Evolutionary conservation across 2,113 vertebrate species (phyloP).

Genomic region (Stercorarius parasiticus): DNA sequence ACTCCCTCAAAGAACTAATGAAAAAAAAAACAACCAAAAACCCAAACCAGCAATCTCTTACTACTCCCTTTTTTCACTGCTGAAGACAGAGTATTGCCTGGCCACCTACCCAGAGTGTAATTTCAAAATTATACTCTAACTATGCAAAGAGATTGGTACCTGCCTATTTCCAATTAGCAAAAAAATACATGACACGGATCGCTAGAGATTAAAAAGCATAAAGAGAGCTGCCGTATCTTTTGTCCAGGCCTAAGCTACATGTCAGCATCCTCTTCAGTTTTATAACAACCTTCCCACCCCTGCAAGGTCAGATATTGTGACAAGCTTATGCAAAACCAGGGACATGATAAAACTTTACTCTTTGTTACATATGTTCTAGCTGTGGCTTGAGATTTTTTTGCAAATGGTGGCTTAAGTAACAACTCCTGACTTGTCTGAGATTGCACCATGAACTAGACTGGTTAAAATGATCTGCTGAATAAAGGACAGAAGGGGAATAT

Average conservation of each 20-base stretch:
- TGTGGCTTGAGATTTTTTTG: background rate
- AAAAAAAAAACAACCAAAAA: background rate
- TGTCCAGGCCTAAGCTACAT: background rate
- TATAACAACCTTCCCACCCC: background rate
- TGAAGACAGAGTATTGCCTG: background rate
- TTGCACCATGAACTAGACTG: background rate
- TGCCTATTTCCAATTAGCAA: background rate
- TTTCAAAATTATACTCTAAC: background rate
- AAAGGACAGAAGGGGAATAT: background rate
- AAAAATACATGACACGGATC: rapidly evolving
- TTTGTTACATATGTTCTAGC: background rate
- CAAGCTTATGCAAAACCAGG: background rate
- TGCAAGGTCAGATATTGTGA: background rate
- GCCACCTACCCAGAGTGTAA: background rate
- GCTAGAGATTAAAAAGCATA: background rate
- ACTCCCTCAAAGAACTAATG: background rate
- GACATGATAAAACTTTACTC: background rate
- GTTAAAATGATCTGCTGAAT: background rate
- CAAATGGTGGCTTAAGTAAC: background rate
- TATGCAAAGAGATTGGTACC: background rate
- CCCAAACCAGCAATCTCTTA: background rate
- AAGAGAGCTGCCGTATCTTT: background rate
- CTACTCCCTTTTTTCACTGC: background rate
- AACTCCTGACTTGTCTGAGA: background rate
- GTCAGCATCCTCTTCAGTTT: background rate